Evolutionary conservation across 2,113 vertebrate genomes (phyloP).

Genomic region (Hippocampus zosterae): DNA sequence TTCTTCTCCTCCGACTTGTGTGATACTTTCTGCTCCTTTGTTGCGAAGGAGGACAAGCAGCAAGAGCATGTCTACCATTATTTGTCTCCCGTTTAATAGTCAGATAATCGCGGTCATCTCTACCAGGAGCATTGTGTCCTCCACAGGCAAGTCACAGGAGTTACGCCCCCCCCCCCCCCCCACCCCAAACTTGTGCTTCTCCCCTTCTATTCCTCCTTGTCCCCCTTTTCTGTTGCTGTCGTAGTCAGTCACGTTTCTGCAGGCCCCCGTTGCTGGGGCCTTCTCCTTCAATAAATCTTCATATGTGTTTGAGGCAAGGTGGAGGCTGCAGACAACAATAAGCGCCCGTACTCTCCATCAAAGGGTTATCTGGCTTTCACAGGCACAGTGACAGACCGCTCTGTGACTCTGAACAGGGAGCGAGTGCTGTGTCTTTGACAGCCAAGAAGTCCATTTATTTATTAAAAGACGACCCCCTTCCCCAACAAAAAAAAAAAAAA

Average conservation of each 20-base stretch:
- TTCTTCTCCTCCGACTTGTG: constrained; percentile 21
- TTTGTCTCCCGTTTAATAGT: constrained; percentile 44
- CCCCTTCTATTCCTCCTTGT: constrained; percentile 48
- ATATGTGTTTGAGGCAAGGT: constrained; percentile 71
- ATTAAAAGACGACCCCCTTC: background rate
- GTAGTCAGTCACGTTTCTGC: constrained; percentile 64
- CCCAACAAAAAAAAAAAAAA: constrained; percentile 18
- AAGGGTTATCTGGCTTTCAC: constrained; percentile 75
- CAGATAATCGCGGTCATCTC: constrained; percentile 37
- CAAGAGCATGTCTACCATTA: constrained; percentile 40
- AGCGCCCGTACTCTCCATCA: constrained; percentile 68
- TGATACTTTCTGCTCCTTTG: constrained; percentile 40
- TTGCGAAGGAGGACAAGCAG: constrained; percentile 31
- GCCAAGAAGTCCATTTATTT: constrained; percentile 38
- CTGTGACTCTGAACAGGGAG: constrained; percentile 58
- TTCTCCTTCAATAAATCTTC: constrained; percentile 70
- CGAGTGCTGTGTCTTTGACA: constrained; percentile 55
- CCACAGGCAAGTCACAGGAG: constrained; percentile 54
- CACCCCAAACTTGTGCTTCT: constrained; percentile 55
- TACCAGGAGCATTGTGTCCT: constrained; percentile 54
- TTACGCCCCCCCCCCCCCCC: constrained; percentile 57
- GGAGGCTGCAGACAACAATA: constrained; percentile 71
- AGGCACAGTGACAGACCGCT: constrained; percentile 66
- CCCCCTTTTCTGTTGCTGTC: constrained; percentile 66
- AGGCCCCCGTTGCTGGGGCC: constrained; percentile 62